Base-by-base conservation (phyloP, 2,797 vertebrate species). In the Gymnocypris eckloni region DNA sequence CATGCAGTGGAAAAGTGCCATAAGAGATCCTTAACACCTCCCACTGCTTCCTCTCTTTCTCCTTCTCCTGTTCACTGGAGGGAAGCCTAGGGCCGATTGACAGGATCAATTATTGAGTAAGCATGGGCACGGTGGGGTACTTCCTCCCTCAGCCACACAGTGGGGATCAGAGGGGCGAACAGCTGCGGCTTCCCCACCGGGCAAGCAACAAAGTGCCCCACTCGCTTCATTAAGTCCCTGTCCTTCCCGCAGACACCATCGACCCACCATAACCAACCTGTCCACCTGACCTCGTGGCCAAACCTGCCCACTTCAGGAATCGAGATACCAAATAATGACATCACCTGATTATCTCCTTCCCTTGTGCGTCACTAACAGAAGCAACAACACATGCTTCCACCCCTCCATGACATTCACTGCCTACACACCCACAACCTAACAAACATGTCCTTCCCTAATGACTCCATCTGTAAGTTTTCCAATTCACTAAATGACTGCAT, bases 101-200 rank as follows among this genome's bases (percentile, higher is more conserved):
- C 90, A 84, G 71, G 81, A 92, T 95, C 83, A 94, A 95, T 95
- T 87, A 90, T 95, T 91, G 89, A 95, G 79, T 89, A 89, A 90
- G 87, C 88, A 91, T 83, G 88, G 86, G 93, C 94, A 92, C 94
- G 89, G 90, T 93, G 90, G 94, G 95, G 92, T 90, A 92, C 91
- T 94, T 95, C 95, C 94, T 90, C 11, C 92, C 86, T 88, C 86
- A 59, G 86, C 70, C 87, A 90, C 93, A 89, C 93, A 92, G 92
- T 89, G 89, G 92, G 92, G 91, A 94, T 94, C 94, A 95, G 92
- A 94, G 91, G 88, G 87, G 89, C 88, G 86, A 94, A 91, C 94
- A 95, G 94, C 94, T 95, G 94, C 89, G 86, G 85, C 83, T 89
- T 88, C 92, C 90, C 91, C 86, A 87, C 90, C 90, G 83, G 88